phyloP scores from a whole-genome alignment of 2,113 vertebrate species.

The Sinosuthora webbiana region DNA sequence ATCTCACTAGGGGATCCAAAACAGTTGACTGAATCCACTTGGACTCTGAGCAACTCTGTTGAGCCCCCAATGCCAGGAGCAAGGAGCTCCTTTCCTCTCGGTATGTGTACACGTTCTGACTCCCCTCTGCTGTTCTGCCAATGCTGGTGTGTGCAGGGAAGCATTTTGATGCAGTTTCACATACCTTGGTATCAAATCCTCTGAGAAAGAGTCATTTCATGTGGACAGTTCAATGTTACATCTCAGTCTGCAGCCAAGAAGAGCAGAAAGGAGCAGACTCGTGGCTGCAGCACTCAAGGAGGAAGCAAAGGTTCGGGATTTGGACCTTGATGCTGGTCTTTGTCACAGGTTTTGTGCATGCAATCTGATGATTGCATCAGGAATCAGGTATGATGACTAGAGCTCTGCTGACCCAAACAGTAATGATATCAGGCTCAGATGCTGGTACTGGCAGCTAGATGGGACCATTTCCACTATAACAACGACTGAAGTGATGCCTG shows the following conservation, averaged over 20 bases:
- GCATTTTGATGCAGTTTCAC: rapidly evolving
- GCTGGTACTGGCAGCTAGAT: background rate
- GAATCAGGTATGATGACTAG: background rate
- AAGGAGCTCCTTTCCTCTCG: background rate
- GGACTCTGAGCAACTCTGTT: background rate
- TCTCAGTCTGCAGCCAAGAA: background rate
- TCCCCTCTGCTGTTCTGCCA: background rate
- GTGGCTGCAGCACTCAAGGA: background rate
- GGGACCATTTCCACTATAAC: background rate
- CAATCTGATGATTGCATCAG: rapidly evolving
- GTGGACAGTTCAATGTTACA: background rate
- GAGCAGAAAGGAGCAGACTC: background rate
- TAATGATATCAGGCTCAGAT: background rate
- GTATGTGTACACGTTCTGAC: rapidly evolving
- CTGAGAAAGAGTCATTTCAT: background rate
- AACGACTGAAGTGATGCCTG: background rate
- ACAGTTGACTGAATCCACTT: background rate
- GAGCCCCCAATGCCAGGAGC: rapidly evolving
- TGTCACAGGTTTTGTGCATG: background rate
- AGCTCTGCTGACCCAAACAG: background rate
- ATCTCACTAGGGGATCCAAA: background rate
- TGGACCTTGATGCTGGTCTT: background rate
- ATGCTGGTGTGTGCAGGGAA: rapidly evolving
- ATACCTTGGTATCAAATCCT: background rate
- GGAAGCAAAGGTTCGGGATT: background rate